Base-by-base conservation (phyloP, 2,113 vertebrate genomes). In the Thunnus thynnus region DNA sequence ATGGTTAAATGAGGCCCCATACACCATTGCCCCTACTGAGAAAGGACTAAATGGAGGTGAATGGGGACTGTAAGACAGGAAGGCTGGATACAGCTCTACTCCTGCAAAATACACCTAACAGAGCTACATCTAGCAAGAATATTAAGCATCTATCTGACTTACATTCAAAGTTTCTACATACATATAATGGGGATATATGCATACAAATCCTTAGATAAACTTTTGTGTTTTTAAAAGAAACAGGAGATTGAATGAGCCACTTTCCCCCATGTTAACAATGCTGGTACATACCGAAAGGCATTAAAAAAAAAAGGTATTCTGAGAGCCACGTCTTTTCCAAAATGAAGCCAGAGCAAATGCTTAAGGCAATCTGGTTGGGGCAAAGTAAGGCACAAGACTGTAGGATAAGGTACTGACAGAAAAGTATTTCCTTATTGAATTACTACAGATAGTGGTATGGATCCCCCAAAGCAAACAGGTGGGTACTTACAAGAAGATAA, bases 131-230 rank as follows among this genome's bases (percentile, higher is more conserved):
- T 90, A 92, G 77, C 83, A 70, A 88, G 85, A 61, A 89, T 81
- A 86, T 85, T 55, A 85, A 69, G 90, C 82, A 82, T 88, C 92
- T 92, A 93, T 78, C 78, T 81, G 75, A 88, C 77, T 83, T 91
- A 89, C 87, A 91, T 91, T 92, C 92, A 87, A 66, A 86, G 51
- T 72, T 90, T 90, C 90, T 91, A 93, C 72, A 88, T 82, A 92
- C 56, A 82, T 84, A 80, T 86, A 72, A 85, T 67, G 52, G 75
- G 84, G 69, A 73, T 91, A 91, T 85, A 89, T 84, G 87, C 75
- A 74, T 82, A 87, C 76, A 86, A 90, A 82, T 62, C 57, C 30
- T 55, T 64, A 80, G 52, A 88, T 84, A 86, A 86, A 77, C 74
- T 78, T 65, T 56, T 82, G 68, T 74, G 63, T 67, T 48, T 62